Evolutionary conservation across 2,797 vertebrate species (phyloP), one percentile per base, ranked within the genome.

Genomic region (Danio aesculapii): DNA sequence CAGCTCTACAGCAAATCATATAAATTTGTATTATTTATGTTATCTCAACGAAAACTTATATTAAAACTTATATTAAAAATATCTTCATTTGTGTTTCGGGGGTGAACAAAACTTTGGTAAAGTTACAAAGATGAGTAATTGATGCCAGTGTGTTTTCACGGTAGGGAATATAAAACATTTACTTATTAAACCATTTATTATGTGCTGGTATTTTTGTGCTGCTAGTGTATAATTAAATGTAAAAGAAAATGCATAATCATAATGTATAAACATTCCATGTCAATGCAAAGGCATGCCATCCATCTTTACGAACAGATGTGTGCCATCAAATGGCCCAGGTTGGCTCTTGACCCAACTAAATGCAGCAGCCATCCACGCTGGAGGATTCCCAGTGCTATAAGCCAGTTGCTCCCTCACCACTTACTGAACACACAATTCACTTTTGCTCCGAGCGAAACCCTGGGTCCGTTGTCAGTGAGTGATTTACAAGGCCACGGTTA

Each of bases 401-500:
- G 53, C 75, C 49, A 70, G n/a, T 70, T 8, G 49, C 44, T 49
- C 64, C 59, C 64, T 69, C 17, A 39, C 21, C 55, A 61, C 55
- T 41, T 14, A n/a, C 53, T 0, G 5, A 47, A 16, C 16, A 12
- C 8, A 49, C 50, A 46, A 72, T 57, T 44, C 14, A 13, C 77
- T 72, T 64, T 79, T 55, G 68, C 77, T 79, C 68, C 68, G 30
- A 79, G 77, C 68, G 3, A 72, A 58, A 72, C 68, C 63, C 68
- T 43, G 2, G 59, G 41, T 44, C 19, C 39, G 63, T 53, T 79
- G 59, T 63, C 47, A 79, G 58, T 21, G 58, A 79, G 77, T 72
- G 77, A 79, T 72, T 72, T 79, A 72, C 68, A 79, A 72, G 77
- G 77, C 47, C 17, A 72, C 11, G 49, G 67, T 52, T 72, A 62